phyloP scores from a whole-genome alignment of 2,797 vertebrate species.

The Chelon auratus region DNA sequence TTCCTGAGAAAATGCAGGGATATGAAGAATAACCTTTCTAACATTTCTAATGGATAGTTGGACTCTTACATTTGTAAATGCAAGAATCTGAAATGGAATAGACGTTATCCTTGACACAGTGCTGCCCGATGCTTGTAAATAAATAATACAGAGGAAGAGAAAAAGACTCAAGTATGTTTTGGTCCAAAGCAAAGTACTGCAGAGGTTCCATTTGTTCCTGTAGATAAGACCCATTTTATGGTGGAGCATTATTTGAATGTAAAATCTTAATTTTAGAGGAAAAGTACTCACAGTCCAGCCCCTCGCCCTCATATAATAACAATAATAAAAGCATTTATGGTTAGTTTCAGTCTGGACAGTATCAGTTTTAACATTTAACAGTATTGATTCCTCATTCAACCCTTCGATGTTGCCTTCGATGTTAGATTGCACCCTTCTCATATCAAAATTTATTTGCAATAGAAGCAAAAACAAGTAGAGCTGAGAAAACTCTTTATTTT shows the following conservation, averaged over 20 bases:
- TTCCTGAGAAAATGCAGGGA: slow-evolving; percentile 1
- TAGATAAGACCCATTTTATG: too few species aligned
- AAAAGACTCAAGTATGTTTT: slow-evolving; percentile 2
- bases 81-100: not conserved
- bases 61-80: not conserved
- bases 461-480: not conserved
- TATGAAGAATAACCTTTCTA: not conserved
- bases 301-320: not conserved
- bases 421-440: not conserved
- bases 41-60: too few species aligned
- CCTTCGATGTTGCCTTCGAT: slow-evolving; percentile 1
- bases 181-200: not conserved
- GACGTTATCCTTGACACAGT: slow-evolving; percentile 11
- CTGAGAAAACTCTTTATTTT: not conserved
- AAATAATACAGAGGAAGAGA: not conserved
- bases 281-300: too few species aligned
- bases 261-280: too few species aligned
- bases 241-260: too few species aligned
- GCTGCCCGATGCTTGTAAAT: not conserved
- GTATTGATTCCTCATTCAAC: slow-evolving; percentile 28
- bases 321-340: not conserved
- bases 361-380: not conserved
- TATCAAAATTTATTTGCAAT: not conserved
- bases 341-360: slow-evolving; percentile 7
- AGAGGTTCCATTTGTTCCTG: too few species aligned